Evolutionary conservation across 2,797 vertebrate genomes (phyloP), one percentile per base, ranked within the genome.

Genomic region (Carcharodon carcharias): DNA sequence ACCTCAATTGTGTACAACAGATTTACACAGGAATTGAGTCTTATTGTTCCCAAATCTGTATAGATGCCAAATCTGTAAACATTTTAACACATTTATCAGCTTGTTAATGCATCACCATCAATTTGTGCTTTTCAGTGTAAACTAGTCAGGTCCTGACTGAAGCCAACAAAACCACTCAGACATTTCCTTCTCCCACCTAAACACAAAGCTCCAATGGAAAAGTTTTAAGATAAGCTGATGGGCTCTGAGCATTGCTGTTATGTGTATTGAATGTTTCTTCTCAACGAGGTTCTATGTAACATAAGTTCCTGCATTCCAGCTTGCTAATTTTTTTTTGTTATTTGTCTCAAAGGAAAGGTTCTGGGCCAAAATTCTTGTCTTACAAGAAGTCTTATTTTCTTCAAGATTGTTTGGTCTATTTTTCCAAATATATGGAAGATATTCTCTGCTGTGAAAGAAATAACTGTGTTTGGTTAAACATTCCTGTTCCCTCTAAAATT

Each of bases 61-160:
- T 6, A 58, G 58, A 58, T 6, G 58, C 91, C n/a, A 93, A 50
- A 67, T 23, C 7, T 67, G 61, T 23, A 40, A 45, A 9, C n/a
- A 45, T 93, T 67, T 93, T 93, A 61, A 67, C 61, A 93, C 21
- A 67, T 67, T 67, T 67, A 93, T 93, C 63, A 93, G 63, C 61
- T 63, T 63, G 89, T 63, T 63, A 92, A 45, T 67, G 91, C 63
- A 63, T 93, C 91, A 65, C 91, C 65, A 93, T 63, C 26, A 93
- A 93, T 12, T 45, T 23, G 91, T 93, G 61, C 35, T 93, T 93
- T 93, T 67, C 63, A 67, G 63, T 67, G 40, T 45, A 7, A 93
- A 45, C 88, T 9, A 65, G 21, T 93, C 91, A 45, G 28, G 67
- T 45, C 61, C 63, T 40, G 63, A 93, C 91, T 45, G 63, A 45